Percentiles rank a stretch among this genome's conserved stretches.
Evolutionary conservation across 2,888 invertebrate genomes (phyloP).

Genomic region (Cabera pusaria): DNA sequence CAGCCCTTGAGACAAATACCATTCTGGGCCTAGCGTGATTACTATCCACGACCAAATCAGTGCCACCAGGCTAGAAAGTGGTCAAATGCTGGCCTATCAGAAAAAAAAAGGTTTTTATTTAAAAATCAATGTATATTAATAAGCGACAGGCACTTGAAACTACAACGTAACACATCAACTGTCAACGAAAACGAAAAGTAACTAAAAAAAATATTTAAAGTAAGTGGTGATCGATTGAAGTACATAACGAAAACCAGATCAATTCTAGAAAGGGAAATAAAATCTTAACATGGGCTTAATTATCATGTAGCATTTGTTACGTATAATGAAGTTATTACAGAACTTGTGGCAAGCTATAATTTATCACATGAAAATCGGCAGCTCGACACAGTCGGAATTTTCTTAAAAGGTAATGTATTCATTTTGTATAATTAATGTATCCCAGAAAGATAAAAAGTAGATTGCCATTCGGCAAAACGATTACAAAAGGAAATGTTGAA

Average conservation of each 20-base stretch:
- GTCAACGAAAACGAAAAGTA: too few species aligned
- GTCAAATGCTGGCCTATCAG: too few species aligned
- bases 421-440: constrained; percentile 49
- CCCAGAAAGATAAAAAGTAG: constrained; percentile 35
- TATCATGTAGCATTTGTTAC: constrained; percentile 28
- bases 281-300: constrained; percentile 6
- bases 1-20: too few species aligned
- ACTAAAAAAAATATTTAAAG: too few species aligned
- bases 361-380: constrained; percentile 40
- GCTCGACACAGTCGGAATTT: constrained; percentile 35
- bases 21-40: too few species aligned
- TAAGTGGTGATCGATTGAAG: constrained; percentile 1
- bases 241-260: background rate
- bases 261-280: constrained; percentile 7
- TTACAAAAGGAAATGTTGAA: constrained; percentile 22
- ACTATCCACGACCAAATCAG: too few species aligned
- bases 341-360: constrained; percentile 43
- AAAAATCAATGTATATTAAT: too few species aligned
- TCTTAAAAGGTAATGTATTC: constrained; percentile 53
- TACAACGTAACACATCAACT: too few species aligned
- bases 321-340: constrained; percentile 43
- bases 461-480: constrained; percentile 23
- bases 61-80: too few species aligned
- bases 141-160: too few species aligned
- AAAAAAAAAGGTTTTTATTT: too few species aligned